Evolutionary conservation across 2,888 invertebrate species (phyloP).

Genomic region (Ennomos quercinarius): DNA sequence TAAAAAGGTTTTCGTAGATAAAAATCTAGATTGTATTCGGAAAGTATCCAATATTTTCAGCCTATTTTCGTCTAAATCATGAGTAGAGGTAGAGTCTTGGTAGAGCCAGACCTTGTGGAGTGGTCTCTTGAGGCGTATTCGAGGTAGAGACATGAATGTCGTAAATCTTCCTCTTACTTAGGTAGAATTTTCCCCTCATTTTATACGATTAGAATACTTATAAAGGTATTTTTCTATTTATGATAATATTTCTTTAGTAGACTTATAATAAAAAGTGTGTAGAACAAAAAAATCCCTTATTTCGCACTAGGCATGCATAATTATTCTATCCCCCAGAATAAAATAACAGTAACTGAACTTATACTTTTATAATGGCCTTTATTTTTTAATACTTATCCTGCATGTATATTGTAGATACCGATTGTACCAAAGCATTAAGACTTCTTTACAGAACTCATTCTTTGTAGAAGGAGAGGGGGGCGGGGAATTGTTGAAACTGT

Average conservation of each 20-base stretch:
- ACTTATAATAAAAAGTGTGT: neutral
- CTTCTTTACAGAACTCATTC: too few species aligned
- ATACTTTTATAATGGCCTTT: too few species aligned
- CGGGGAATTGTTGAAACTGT: too few species aligned
- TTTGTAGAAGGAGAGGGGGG: too few species aligned
- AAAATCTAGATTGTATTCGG: conserved; percentile 2
- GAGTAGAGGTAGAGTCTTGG: conserved; percentile 6
- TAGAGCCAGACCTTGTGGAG: conserved; percentile 6
- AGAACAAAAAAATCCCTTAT: too few species aligned
- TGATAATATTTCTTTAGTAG: neutral
- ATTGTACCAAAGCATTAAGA: too few species aligned
- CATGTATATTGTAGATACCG: too few species aligned
- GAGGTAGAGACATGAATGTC: conserved; percentile 14
- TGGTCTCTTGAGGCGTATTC: conserved; percentile 8
- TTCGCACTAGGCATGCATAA: too few species aligned
- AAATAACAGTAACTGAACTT: too few species aligned
- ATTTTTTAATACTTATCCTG: too few species aligned
- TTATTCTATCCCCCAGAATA: too few species aligned
- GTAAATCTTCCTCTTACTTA: conserved; percentile 18
- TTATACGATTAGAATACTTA: too few species aligned
- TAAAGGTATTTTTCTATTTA: neutral
- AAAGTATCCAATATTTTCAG: conserved; percentile 5
- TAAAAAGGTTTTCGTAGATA: conserved; percentile 7
- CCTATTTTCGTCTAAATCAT: conserved; percentile 9
- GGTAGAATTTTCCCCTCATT: neutral